phyloP scores from a whole-genome alignment of 2,113 vertebrate species.

The Oxyura jamaicensis region DNA sequence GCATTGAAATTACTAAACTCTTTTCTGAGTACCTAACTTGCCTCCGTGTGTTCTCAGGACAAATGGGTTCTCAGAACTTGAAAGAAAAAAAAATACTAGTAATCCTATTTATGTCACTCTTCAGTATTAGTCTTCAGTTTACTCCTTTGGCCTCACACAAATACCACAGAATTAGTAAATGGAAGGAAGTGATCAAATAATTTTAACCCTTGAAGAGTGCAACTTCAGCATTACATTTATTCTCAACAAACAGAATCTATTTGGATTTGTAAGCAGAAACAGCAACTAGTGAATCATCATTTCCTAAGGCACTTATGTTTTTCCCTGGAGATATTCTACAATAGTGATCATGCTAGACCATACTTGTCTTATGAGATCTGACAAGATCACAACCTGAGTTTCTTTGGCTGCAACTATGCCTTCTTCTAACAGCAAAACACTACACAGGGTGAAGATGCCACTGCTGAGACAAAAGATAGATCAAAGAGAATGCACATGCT shows the following conservation, averaged over 20 bases:
- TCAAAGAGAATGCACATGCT: background rate
- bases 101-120: background rate
- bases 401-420: background rate
- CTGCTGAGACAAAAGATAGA: background rate
- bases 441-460: background rate
- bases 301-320: background rate
- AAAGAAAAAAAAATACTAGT: background rate
- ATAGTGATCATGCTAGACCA: background rate
- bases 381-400: constrained; percentile 17
- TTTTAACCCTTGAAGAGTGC: background rate
- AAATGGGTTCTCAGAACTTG: background rate
- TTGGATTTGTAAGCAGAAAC: constrained; percentile 9
- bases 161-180: background rate
- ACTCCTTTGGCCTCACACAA: background rate
- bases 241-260: background rate
- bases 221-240: background rate
- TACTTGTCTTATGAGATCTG: background rate
- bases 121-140: background rate
- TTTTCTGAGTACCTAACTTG: background rate
- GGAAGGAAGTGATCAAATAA: background rate
- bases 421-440: background rate
- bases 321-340: background rate
- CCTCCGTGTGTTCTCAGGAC: rapidly evolving
- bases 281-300: background rate
- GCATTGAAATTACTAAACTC: background rate